Conservation (phyloP, 2,888 invertebrate species). For the Harpalus rubripes region DNA sequence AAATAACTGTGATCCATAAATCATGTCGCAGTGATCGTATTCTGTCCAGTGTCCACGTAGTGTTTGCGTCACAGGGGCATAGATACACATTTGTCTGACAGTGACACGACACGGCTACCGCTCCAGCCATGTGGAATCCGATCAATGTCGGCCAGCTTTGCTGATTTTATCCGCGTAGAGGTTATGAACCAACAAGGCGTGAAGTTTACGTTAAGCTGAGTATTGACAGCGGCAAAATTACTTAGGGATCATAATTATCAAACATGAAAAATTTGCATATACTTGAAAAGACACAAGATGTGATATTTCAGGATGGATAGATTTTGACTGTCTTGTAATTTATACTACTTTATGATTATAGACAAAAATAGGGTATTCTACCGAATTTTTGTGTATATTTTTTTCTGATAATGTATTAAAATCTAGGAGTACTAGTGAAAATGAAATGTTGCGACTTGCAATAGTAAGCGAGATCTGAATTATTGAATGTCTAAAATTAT, state of each 20-base stretch:
- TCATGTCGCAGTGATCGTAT: background rate
- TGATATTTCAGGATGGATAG: no score
- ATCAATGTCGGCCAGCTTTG: slow-evolving; percentile 51
- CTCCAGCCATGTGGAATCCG: slow-evolving; percentile 39
- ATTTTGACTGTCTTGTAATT: no score
- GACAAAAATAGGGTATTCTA: no score
- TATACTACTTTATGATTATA: no score
- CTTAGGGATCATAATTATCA: background rate
- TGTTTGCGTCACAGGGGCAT: slow-evolving; percentile 28
- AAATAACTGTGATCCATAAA: background rate
- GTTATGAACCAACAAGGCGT: slow-evolving; percentile 58
- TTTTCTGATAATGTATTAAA: no score
- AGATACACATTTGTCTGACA: slow-evolving; percentile 54
- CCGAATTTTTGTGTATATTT: no score
- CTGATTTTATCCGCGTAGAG: slow-evolving; percentile 51
- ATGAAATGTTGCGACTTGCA: no score
- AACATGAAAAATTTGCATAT: background rate
- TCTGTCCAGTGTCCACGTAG: background rate
- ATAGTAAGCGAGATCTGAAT: no score
- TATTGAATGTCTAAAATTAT: no score
- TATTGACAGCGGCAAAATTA: slow-evolving; percentile 34
- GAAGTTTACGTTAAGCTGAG: slow-evolving; percentile 44
- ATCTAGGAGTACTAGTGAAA: no score
- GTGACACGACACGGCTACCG: slow-evolving; percentile 44
- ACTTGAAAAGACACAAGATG: background rate